Percentiles rank a stretch among this genome's conserved stretches.
Evolutionary conservation across 2,797 vertebrate species (phyloP).

Genomic region (Phataginus tricuspis): DNA sequence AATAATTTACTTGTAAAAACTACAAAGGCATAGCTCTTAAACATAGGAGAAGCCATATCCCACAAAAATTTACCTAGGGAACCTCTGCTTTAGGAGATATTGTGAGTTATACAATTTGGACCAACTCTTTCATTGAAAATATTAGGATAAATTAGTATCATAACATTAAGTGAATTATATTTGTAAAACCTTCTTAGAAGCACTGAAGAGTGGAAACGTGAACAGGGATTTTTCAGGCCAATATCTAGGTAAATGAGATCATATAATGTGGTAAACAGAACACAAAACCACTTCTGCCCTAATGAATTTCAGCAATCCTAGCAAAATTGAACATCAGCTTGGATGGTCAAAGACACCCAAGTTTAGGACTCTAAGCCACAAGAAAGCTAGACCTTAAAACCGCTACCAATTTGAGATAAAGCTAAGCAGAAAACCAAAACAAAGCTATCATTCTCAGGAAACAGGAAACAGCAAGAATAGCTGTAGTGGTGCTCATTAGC

Average conservation of each 20-base stretch:
- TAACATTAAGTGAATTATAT: neutral
- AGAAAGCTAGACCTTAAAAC: neutral
- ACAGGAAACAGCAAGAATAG: neutral
- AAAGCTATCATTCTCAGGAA: neutral
- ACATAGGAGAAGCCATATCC: neutral
- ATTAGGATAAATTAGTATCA: neutral
- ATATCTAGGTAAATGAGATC: neutral
- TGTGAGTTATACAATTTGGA: neutral
- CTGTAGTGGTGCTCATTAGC: neutral
- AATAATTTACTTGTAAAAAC: constrained; percentile 18
- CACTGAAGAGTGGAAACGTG: neutral
- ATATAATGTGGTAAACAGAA: neutral
- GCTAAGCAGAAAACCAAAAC: neutral
- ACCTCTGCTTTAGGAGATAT: neutral
- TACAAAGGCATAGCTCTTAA: neutral
- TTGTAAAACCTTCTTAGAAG: neutral
- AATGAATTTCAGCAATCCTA: neutral
- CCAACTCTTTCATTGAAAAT: neutral
- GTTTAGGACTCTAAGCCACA: neutral
- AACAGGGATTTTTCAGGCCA: neutral
- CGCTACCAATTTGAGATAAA: neutral
- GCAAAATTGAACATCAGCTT: neutral
- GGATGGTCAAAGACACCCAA: neutral
- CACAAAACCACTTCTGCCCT: neutral
- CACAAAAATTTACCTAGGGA: neutral